Conservation (phyloP, 2,113 vertebrate species). For the Mus pahari region DNA sequence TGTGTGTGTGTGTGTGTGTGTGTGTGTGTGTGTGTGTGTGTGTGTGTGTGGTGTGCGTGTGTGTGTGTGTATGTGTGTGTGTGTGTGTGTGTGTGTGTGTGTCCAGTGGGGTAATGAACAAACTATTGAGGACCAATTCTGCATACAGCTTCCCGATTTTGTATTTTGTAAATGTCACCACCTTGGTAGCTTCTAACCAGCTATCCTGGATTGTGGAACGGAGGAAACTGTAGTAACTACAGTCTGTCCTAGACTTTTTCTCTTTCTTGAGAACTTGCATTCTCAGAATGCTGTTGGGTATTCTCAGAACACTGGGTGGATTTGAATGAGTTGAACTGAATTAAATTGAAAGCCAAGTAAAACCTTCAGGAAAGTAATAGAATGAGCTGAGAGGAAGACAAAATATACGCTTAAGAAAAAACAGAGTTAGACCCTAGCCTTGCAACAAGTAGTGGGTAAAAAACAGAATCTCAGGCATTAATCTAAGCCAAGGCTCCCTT, state of each 20-base stretch:
- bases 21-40: no score
- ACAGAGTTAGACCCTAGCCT: not conserved
- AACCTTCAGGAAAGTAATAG: not conserved
- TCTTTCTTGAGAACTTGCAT: not conserved
- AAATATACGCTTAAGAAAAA: not conserved
- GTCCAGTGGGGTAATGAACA: not conserved
- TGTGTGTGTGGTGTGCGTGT: no score
- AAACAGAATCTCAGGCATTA: not conserved
- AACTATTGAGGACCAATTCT: not conserved
- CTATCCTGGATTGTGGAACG: not conserved
- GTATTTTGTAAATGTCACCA: not conserved
- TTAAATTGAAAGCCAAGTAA: conserved; percentile 1
- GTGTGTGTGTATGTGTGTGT: not conserved
- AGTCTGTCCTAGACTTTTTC: not conserved
- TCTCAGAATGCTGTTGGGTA: not conserved
- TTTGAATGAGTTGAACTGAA: not conserved
- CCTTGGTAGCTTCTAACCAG: not conserved
- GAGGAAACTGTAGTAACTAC: not conserved
- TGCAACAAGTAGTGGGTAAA: no score
- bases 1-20: no score
- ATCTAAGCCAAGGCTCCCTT: not conserved
- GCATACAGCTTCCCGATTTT: not conserved
- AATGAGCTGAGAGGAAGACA: not conserved
- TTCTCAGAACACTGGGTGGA: not conserved
- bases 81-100: no score